A percentile compares a stretch with the other conserved stretches of the same genome.
phyloP scores from a whole-genome alignment of 1,140 invertebrate genomes.

The Kradibia gibbosae region DNA sequence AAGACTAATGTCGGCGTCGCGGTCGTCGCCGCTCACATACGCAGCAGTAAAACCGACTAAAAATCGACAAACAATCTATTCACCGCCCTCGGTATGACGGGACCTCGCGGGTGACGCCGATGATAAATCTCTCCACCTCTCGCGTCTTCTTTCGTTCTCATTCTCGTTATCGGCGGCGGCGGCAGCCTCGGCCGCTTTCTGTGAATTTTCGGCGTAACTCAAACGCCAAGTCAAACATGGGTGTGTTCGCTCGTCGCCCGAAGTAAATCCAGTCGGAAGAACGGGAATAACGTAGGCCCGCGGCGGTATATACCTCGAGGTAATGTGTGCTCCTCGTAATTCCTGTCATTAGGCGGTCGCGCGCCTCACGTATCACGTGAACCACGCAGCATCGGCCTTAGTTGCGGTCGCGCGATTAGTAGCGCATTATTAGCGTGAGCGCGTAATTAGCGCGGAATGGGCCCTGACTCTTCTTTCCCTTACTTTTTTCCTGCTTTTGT shows the following conservation, averaged over 20 bases:
- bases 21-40: conserved; percentile 56
- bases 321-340: conserved; percentile 26
- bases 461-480: not conserved
- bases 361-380: not conserved
- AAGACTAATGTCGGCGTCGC: conserved; percentile 42
- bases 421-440: not conserved
- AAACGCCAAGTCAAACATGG: conserved; percentile 72
- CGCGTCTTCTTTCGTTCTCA: conserved; percentile 51
- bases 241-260: conserved; percentile 63
- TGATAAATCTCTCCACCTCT: conserved; percentile 53
- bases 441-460: conserved; percentile 1
- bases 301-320: conserved; percentile 49
- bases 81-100: conserved; percentile 50
- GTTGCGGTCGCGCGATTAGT: not conserved
- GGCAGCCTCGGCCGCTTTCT: conserved; percentile 59
- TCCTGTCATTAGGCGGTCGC: conserved; percentile 36
- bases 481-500: not conserved
- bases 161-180: conserved; percentile 54
- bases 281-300: conserved; percentile 43
- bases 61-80: conserved; percentile 69
- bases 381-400: not conserved
- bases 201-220: conserved; percentile 70
- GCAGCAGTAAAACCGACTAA: conserved; percentile 62
- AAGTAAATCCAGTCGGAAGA: conserved; percentile 62
- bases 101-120: conserved; percentile 55